Percentiles rank a stretch among this genome's conserved stretches.
Evolutionary conservation across 2,113 vertebrate genomes (phyloP).

Genomic region (Pomatostomus ruficeps): DNA sequence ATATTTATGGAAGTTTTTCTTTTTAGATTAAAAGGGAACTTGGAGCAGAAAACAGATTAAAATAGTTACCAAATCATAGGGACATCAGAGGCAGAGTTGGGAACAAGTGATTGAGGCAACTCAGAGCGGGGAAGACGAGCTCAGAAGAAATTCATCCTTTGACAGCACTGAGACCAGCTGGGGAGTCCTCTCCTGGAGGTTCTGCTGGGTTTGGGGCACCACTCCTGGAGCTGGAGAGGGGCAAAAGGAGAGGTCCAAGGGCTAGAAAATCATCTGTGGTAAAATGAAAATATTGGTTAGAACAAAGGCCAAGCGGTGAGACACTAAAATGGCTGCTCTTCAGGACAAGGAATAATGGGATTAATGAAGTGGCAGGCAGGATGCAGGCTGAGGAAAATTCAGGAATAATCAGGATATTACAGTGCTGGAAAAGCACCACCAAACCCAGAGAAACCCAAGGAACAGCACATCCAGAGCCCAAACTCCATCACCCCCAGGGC

Average conservation of each 20-base stretch:
- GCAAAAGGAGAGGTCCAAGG: neutral
- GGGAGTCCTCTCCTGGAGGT: neutral
- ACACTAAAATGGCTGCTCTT: neutral
- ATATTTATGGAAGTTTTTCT: neutral
- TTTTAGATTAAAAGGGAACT: neutral
- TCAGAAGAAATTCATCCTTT: neutral
- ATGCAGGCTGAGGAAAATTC: neutral
- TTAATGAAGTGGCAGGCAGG: neutral
- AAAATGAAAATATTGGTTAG: neutral
- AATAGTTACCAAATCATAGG: constrained; percentile 17
- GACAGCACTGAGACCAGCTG: neutral
- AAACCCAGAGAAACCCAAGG: neutral
- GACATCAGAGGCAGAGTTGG: neutral
- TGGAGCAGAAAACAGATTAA: neutral
- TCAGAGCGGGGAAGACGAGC: neutral
- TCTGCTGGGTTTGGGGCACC: neutral
- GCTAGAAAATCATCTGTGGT: constrained; percentile 1
- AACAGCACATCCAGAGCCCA: neutral
- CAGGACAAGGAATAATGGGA: neutral
- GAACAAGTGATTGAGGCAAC: neutral
- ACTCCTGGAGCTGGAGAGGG: neutral
- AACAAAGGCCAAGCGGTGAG: neutral
- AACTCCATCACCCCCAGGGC: neutral
- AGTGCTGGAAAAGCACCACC: neutral
- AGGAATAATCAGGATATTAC: neutral